A percentile compares a stretch with the other conserved stretches of the same genome.
Evolutionary conservation across 92 coral and sea anemone species (phyloP).

Genomic region (Siderastrea siderea): DNA sequence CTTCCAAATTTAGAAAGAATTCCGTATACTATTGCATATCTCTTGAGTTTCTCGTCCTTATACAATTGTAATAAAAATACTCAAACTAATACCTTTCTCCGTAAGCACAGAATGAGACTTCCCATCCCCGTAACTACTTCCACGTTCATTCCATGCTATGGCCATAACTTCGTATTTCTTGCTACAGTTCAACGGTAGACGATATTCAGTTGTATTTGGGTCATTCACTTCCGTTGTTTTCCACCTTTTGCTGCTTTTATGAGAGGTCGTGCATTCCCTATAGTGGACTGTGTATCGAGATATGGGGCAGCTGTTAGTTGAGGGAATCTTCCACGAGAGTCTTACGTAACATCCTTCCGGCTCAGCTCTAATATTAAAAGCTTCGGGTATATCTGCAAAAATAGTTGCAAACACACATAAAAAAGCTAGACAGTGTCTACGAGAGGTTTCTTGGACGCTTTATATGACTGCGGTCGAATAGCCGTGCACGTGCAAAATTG

Average conservation of each 20-base stretch:
- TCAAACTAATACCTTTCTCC: conserved; percentile 1
- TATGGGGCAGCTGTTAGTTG: neutral
- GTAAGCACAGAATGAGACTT: neutral
- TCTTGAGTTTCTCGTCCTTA: neutral
- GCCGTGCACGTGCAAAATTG: no score
- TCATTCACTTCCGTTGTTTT: neutral
- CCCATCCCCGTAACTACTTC: neutral
- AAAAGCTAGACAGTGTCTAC: no score
- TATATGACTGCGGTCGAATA: no score
- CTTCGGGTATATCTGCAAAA: neutral
- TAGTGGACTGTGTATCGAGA: neutral
- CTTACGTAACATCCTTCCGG: neutral
- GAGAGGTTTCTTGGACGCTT: no score
- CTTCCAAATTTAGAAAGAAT: no score
- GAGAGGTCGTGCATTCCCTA: neutral
- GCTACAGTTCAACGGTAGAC: conserved; percentile 21
- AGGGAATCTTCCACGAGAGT: neutral
- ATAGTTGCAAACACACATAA: no score
- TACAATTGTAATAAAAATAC: no score
- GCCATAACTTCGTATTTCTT: conserved; percentile 7
- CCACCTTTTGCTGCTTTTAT: neutral
- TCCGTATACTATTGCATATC: no score
- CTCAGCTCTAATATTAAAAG: neutral
- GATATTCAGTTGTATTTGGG: neutral
- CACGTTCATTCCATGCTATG: conserved; percentile 25